Evolutionary conservation across 2,888 invertebrate species (phyloP).

Genomic region (Pycnomerus fuliginosus): DNA sequence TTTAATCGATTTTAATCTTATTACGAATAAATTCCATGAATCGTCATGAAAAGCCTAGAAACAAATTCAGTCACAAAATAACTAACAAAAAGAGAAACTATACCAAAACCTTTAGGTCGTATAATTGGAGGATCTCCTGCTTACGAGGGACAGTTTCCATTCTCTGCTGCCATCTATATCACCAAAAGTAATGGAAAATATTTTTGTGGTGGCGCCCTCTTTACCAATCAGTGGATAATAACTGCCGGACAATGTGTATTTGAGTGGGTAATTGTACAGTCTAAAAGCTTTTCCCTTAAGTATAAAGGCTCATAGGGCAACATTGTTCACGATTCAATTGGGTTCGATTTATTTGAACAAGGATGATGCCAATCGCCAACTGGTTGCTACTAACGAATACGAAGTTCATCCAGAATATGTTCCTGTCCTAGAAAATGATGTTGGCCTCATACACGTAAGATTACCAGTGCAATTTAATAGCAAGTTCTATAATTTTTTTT

Average conservation of each 20-base stretch:
- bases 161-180: background rate
- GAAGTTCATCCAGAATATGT: slow-evolving; percentile 2
- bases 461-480: slow-evolving; percentile 1
- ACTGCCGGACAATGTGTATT: background rate
- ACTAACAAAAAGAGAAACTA: too few species aligned
- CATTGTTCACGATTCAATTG: slow-evolving; percentile 1
- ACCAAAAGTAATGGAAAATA: background rate
- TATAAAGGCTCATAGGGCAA: background rate
- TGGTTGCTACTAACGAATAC: background rate
- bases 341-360: background rate
- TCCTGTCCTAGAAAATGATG: background rate
- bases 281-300: too few species aligned
- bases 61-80: too few species aligned
- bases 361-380: background rate
- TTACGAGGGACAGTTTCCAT: background rate
- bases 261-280: too few species aligned
- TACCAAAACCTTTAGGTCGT: too few species aligned
- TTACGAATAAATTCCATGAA: too few species aligned
- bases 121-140: background rate
- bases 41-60: too few species aligned
- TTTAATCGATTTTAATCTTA: too few species aligned
- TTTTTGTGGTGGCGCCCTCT: background rate
- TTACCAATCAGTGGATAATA: background rate
- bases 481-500: background rate
- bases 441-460: slow-evolving; percentile 3